phyloP scores from a whole-genome alignment of 92 coral and sea anemone genomes.

The Metridium senile region DNA sequence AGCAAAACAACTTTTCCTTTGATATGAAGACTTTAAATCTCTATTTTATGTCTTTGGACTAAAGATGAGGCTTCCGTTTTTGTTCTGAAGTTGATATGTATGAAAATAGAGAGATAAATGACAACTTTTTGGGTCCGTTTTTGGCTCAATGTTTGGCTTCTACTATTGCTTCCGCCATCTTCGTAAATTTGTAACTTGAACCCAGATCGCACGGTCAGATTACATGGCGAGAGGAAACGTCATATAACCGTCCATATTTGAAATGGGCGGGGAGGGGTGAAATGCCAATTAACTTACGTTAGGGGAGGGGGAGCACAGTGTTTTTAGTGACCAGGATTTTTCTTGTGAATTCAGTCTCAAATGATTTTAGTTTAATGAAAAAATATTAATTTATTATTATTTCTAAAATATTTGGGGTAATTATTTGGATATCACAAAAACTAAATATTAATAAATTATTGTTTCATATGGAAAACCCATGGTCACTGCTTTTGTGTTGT shows the following conservation, averaged over 20 bases:
- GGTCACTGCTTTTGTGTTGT: too few species aligned
- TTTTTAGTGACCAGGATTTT: too few species aligned
- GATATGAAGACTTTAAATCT: not conserved
- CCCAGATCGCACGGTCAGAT: conserved; percentile 27
- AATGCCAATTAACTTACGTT: too few species aligned
- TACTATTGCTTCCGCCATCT: conserved; percentile 17
- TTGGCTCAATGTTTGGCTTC: not conserved
- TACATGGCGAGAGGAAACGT: conserved; percentile 4
- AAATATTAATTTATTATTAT: too few species aligned
- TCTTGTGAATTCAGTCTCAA: too few species aligned
- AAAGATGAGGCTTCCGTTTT: not conserved
- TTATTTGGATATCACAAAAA: too few species aligned
- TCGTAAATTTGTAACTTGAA: not conserved
- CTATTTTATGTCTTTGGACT: not conserved
- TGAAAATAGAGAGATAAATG: not conserved
- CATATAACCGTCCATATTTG: too few species aligned
- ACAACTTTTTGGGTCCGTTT: not conserved
- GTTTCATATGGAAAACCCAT: too few species aligned
- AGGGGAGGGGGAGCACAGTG: not conserved
- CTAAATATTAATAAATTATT: too few species aligned
- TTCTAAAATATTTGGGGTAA: too few species aligned
- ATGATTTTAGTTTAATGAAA: too few species aligned
- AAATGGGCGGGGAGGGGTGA: not conserved
- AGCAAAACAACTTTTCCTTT: not conserved
- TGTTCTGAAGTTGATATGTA: not conserved